Evolutionary conservation across 2,888 invertebrate species (phyloP).

Genomic region (Acleris laterana): DNA sequence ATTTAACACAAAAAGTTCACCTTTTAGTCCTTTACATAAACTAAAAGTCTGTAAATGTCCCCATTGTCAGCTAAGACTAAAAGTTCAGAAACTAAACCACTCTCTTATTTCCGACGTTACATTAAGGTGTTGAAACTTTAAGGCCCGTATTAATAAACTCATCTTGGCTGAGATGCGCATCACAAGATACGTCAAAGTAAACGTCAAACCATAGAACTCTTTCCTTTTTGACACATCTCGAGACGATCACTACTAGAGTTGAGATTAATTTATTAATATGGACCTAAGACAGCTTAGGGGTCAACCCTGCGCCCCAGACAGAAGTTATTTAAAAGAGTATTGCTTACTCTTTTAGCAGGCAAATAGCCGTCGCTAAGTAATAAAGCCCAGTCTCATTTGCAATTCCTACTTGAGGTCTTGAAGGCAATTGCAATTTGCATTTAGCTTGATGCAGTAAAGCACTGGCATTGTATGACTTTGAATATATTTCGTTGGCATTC

Average conservation of each 20-base stretch:
- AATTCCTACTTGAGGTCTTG: constrained; percentile 35
- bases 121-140: not conserved
- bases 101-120: not conserved
- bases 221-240: too few relatives aligned
- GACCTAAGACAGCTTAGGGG: not conserved
- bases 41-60: too few relatives aligned
- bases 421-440: constrained; percentile 32
- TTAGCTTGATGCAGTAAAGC: constrained; percentile 23
- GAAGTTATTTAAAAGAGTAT: constrained; percentile 39
- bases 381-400: constrained; percentile 41
- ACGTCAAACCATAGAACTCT: too few relatives aligned
- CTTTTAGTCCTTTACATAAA: too few relatives aligned
- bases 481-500: not conserved
- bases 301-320: constrained; percentile 25
- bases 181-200: too few relatives aligned
- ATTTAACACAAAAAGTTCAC: too few relatives aligned
- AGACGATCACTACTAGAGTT: too few relatives aligned
- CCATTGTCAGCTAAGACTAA: too few relatives aligned
- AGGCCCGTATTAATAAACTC: too few relatives aligned
- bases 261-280: too few relatives aligned
- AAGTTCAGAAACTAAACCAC: too few relatives aligned
- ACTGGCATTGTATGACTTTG: constrained; percentile 10
- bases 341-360: constrained; percentile 40
- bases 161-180: too few relatives aligned
- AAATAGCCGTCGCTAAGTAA: constrained; percentile 45